A percentile compares a stretch with the other conserved stretches of the same genome.
Evolutionary conservation across 37 sponge, comb jelly and placozoan genomes (phyloP).

Genomic region (Theonella swinhoei): DNA sequence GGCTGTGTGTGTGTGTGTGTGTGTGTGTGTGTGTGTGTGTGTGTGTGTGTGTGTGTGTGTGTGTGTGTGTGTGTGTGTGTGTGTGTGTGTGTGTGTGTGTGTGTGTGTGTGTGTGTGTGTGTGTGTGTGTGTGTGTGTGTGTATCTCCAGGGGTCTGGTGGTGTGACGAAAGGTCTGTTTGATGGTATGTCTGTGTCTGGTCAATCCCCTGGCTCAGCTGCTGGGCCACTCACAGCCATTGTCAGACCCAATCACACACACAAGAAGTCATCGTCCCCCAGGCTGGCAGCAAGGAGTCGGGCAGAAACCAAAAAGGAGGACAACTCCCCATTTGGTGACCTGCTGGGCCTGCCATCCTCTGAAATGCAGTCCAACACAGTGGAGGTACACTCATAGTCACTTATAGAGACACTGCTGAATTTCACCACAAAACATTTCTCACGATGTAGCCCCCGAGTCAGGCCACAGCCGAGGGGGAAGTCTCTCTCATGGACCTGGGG

Average conservation of each 20-base stretch:
- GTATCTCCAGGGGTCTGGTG: too few relatives aligned
- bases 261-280: background rate
- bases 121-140: too few relatives aligned
- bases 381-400: background rate
- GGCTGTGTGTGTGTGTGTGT: too few relatives aligned
- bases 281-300: too few relatives aligned
- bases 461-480: background rate
- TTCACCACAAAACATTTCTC: background rate
- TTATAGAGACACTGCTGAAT: background rate
- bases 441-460: background rate
- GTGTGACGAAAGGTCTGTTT: conserved; percentile 12
- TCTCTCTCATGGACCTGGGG: conserved; percentile 39
- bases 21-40: too few relatives aligned
- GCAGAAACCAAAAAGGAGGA: background rate
- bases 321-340: conserved; percentile 19
- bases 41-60: too few relatives aligned
- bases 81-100: too few relatives aligned
- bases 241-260: background rate
- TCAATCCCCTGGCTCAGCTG: background rate
- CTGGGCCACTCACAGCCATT: background rate
- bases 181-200: conserved; percentile 41
- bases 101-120: too few relatives aligned
- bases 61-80: too few relatives aligned
- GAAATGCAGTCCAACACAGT: background rate
- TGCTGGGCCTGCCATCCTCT: conserved; percentile 25